Evolutionary conservation across 2,797 vertebrate species (phyloP), one percentile per base, ranked within the genome.

Genomic region (Smutsia gigantea): DNA sequence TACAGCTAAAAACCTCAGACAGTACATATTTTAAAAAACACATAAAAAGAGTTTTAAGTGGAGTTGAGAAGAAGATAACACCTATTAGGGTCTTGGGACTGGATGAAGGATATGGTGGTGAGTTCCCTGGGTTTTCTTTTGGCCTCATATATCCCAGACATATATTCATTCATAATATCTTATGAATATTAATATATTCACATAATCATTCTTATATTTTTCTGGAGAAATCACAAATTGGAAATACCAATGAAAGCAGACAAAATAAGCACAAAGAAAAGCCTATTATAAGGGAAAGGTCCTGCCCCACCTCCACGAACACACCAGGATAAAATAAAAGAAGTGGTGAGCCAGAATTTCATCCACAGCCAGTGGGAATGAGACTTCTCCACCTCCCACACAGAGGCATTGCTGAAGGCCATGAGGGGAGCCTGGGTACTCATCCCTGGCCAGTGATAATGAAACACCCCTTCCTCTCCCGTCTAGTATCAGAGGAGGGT

Each of bases 111-210:
- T 14, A 51, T 0, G 49, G 27, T 18, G 37, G 18, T 53, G 21
- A 74, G 42, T 84, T 71, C 15, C 49, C 37, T 89, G 51, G 5
- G 2, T n/a, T 89, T 94, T 79, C n/a, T n/a, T 89, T 84, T 71
- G 18, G 8, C 19, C 8, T 75, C 8, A 4, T 27, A 2, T 19
- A 15, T 25, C 17, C 9, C 4, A 78, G 25, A 88, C 46, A 46
- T 46, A 46, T 46, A 46, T 46, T 46, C 46, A 46, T 46, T 46
- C 11, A 46, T 46, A 46, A 12, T 46, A 46, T 46, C 46, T 11
- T 12, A 46, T 46, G 46, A 46, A 11, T 46, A 46, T 46, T 46
- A 11, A 46, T 46, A 46, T 46, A 46, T 46, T 46, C 46, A 46
- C 46, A 12, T 46, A 46, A 46, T 46, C 46, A 46, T 46, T 46